These are phyloP conservation scores for Pseudococcus longispinus DNA, from an alignment of 2,888 invertebrate species.

Conservation along the genomic window DNA sequence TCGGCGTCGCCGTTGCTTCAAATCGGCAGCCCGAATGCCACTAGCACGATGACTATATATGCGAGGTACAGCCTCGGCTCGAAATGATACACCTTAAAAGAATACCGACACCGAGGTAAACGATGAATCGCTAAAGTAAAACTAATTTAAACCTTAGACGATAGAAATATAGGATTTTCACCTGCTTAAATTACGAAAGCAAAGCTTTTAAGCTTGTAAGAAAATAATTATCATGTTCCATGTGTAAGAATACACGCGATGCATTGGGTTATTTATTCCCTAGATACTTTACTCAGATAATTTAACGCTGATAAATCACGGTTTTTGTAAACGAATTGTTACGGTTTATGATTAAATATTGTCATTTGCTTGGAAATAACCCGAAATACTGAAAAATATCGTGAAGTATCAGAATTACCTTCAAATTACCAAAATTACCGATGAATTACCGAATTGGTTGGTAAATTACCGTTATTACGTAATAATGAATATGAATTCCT, in stretches of 20 bases:
- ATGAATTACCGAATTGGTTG: neutral
- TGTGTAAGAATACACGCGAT: neutral
- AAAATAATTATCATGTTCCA: neutral
- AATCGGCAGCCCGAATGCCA: neutral
- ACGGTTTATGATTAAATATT: neutral
- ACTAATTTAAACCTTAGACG: neutral
- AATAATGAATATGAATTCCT: no score
- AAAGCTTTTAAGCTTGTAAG: neutral
- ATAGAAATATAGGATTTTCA: neutral
- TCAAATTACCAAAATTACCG: neutral
- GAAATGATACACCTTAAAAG: constrained; percentile 29
- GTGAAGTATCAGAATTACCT: neutral
- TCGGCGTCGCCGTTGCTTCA: neutral
- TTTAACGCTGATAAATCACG: neutral
- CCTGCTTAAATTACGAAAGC: neutral
- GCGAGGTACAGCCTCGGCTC: neutral
- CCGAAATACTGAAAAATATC: neutral
- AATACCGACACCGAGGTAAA: neutral
- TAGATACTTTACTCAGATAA: neutral
- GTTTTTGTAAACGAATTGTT: neutral
- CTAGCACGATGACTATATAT: neutral
- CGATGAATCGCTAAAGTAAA: neutral
- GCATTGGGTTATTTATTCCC: neutral
- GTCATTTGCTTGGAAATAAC: neutral
- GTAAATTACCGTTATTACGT: neutral